Base-by-base conservation (phyloP, 2,888 invertebrate species). In the Chrysolina haemoptera region DNA sequence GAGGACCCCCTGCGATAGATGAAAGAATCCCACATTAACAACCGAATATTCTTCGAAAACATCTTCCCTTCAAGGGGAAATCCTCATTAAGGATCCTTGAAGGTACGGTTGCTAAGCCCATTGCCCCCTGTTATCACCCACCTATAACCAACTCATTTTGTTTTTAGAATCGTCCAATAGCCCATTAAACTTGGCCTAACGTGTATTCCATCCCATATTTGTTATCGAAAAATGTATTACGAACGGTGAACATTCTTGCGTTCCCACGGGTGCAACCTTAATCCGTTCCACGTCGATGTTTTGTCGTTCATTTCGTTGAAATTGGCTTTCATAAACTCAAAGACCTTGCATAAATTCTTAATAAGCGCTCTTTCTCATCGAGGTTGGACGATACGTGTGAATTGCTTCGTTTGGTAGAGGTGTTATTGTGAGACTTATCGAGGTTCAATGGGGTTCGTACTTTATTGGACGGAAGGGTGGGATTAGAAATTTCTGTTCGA, bases 261-360 rank as follows among this genome's bases (percentile, higher is more conserved):
- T 80, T 80, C 83, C 82, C 83, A 73, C 77, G 83, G 83, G 83
- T 82, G 80, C 81, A 81, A 77, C 80, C 81, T 81, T 83, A 82
- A 84, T 82, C 83, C 81, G 76, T 72, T 79, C 75, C 78, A 73
- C 76, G 81, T 80, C 78, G 81, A 80, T 81, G 78, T 80, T 77
- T 78, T 81, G 82, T 82, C 82, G 80, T 76, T 82, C 83, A 81
- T 79, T 79, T 77, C 76, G 76, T 73, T 77, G 76, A 78, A 80
- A 82, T 82, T 82, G 80, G 80, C 81, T 77, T 77, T 74, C 79
- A 80, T 78, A 80, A 79, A 78, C 78, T 72, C 76, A 75, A 53
- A 53, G 68, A 71, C 73, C 80, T 81, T 81, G 77, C 78, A 82
- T 83, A 79, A 79, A 82, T 82, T 82, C 82, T 82, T 82, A 77